A percentile compares a stretch with the other conserved stretches of the same genome.
These are phyloP conservation scores for Stercorarius parasiticus DNA, from an alignment of 2,113 vertebrate genomes.

Conservation along the genomic window DNA sequence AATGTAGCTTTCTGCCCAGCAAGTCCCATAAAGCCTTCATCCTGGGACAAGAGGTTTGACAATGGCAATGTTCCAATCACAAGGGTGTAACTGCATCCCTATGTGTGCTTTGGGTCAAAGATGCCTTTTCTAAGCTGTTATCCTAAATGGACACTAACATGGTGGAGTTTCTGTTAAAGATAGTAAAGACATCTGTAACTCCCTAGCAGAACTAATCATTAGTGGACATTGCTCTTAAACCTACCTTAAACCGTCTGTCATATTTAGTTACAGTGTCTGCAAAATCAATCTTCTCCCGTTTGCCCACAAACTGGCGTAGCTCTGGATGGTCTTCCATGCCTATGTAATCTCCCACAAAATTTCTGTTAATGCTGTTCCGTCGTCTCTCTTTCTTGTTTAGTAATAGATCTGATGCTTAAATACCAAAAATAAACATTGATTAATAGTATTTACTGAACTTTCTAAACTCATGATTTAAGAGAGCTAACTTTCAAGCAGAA, in stretches of 20 bases:
- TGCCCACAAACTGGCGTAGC: constrained; percentile 91
- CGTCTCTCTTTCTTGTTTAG: constrained; percentile 94
- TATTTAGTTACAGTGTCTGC: constrained; percentile 95
- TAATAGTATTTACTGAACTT: not conserved
- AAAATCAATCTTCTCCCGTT: constrained; percentile 95
- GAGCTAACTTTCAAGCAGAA: not conserved
- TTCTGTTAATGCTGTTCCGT: constrained; percentile 95
- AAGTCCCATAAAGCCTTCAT: not conserved
- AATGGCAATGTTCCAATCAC: not conserved
- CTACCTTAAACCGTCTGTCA: constrained; percentile 94
- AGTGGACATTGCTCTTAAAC: not conserved
- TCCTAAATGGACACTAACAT: not conserved
- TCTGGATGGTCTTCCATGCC: constrained; percentile 95
- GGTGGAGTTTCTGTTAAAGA: not conserved
- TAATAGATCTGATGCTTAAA: constrained; percentile 90
- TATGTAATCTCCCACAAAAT: constrained; percentile 96
- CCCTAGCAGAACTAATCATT: not conserved
- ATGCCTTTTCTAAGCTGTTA: not conserved
- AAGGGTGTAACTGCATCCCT: not conserved
- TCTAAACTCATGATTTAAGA: not conserved
- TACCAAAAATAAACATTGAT: not conserved
- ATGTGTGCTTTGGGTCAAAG: not conserved
- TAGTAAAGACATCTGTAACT: not conserved
- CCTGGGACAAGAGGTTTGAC: not conserved
- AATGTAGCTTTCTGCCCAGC: not conserved